Base-by-base conservation (phyloP, 2,888 invertebrate species). In the Eupeodes luniger region DNA sequence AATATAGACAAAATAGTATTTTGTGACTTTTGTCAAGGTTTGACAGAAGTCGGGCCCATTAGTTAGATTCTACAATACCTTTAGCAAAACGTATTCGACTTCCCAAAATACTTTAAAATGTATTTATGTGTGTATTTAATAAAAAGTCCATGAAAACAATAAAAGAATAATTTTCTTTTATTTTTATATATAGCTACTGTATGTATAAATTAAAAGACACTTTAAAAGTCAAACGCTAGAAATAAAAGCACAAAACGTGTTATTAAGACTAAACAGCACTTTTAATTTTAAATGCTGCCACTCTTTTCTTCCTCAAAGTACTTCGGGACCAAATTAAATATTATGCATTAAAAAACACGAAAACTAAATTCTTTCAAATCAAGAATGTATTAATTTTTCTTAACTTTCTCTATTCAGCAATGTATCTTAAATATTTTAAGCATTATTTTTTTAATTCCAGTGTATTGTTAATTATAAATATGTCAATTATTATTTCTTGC, bases 231-330 rank as follows among this genome's bases (percentile, higher is more conserved):
- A 27, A 3, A 27, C 27, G 27, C 27, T 27, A 27, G 14, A 36
- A n/a, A n/a, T n/a, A 36, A 59, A 1, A 59, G 14, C 59, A 59
- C 9, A 9, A n/a, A 2, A 14, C 2, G 27, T 5, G 12, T 12
- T 59, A 14, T 49, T 3, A 10, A n/a, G 16, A 5, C 12, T 2
- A 5, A 7, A 40, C 19, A 78, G 27, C 66, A 62, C 74, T 27
- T 66, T 74, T 61, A 78, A 74, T 55, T 85, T 85, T 55, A 81
- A 81, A 69, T 78, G 85, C 77, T 81, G 77, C 81, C 85, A 85
- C 85, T 85, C 85, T 85, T 85, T 85, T 81, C 85, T 69, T 81
- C 85, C 81, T 85, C 59, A 53, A 74, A 27, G 2, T 44, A 27
- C 69, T 7, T 2, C 44, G 7, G 1, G 12, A 16, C 14, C 16